These are phyloP conservation scores for Drosophila lacteicornis DNA, from an alignment of 1,140 invertebrate species.

Conservation along the genomic window DNA sequence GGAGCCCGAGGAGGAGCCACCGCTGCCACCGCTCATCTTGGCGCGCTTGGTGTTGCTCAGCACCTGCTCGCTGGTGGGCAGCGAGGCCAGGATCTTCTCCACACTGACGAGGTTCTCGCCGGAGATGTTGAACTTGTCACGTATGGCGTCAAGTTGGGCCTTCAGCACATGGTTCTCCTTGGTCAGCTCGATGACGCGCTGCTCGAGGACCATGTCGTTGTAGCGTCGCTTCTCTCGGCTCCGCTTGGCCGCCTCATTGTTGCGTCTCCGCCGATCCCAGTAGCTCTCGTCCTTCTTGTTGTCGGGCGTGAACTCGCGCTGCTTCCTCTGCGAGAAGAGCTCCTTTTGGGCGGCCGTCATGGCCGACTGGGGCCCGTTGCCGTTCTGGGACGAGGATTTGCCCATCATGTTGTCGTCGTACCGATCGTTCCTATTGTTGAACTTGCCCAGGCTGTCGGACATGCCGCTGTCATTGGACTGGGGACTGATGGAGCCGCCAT, in stretches of 20 bases:
- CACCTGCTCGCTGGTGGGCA: conserved; percentile 93
- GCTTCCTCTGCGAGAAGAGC: conserved; percentile 91
- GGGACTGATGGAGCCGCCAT: conserved; percentile 78
- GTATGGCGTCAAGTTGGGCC: conserved; percentile 95
- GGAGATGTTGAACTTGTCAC: conserved; percentile 96
- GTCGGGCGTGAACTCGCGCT: conserved; percentile 98
- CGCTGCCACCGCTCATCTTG: conserved; percentile 86
- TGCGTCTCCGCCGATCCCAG: conserved; percentile 97
- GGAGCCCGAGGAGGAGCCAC: conserved; percentile 39
- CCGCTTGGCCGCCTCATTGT: conserved; percentile 98
- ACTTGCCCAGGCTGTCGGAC: conserved; percentile 76
- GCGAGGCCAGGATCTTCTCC: conserved; percentile 93
- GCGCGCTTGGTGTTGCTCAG: conserved; percentile 92
- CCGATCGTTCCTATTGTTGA: conserved; percentile 31
- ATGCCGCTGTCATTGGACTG: conserved; percentile 80
- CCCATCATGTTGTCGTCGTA: conserved; percentile 54
- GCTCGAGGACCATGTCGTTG: conserved; percentile 98
- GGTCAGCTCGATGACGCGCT: conserved; percentile 96
- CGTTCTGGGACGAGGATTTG: conserved; percentile 83
- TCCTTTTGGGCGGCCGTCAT: conserved; percentile 79
- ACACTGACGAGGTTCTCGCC: conserved; percentile 93
- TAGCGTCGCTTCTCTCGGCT: conserved; percentile 97
- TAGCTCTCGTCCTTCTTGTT: conserved; percentile 98
- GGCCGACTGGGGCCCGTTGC: conserved; percentile 85
- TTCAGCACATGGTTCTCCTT: conserved; percentile 97